Evolutionary conservation across 2,797 vertebrate species (phyloP).

Genomic region (Mastacembelus armatus): DNA sequence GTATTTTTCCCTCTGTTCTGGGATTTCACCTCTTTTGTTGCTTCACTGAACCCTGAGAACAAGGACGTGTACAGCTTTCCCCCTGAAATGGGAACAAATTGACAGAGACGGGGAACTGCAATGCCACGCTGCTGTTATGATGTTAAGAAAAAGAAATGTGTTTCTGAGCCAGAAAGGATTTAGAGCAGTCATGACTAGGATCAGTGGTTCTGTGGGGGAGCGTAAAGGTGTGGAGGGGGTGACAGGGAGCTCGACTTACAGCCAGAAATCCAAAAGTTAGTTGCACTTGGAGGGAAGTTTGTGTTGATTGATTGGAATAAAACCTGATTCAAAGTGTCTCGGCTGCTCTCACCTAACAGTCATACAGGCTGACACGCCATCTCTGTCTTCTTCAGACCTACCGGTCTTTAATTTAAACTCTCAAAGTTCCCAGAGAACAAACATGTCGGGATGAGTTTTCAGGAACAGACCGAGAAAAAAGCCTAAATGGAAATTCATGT

Average conservation of each 20-base stretch:
- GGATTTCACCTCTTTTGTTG: conserved; percentile 37
- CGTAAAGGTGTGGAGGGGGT: neutral
- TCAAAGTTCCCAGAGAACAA: neutral
- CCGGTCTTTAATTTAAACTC: neutral
- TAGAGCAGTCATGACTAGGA: neutral
- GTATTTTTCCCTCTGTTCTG: neutral
- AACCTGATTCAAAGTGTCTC: neutral
- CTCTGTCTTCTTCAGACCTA: neutral
- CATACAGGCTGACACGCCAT: neutral
- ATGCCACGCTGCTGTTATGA: neutral
- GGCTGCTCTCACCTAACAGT: neutral
- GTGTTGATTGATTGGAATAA: neutral
- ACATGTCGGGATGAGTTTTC: neutral
- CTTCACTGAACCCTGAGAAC: conserved; percentile 40
- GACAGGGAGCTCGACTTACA: too few species aligned
- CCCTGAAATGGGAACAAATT: conserved; percentile 47
- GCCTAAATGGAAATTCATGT: too few species aligned
- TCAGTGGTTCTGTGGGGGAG: neutral
- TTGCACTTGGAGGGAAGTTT: neutral
- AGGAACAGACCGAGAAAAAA: neutral
- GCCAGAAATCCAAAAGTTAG: neutral
- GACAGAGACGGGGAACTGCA: neutral
- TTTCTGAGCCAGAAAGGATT: neutral
- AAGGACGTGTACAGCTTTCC: conserved; percentile 7
- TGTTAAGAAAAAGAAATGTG: too few species aligned